Percentiles rank a stretch among this genome's conserved stretches.
Evolutionary conservation across 2,888 invertebrate species (phyloP).

Genomic region (Physocephala rufipes): DNA sequence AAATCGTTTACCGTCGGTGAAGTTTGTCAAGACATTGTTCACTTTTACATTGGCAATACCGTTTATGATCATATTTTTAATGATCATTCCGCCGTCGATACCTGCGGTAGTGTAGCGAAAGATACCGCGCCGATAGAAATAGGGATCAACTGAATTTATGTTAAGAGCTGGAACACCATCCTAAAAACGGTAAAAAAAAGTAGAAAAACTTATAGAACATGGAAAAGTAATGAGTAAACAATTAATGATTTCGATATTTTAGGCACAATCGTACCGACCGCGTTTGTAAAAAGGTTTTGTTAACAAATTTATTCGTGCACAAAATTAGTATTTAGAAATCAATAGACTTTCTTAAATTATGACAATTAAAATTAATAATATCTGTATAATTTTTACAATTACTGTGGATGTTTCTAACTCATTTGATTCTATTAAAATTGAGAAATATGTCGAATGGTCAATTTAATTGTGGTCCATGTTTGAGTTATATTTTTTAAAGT

Average conservation of each 20-base stretch:
- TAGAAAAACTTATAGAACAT: not conserved
- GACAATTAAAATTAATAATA: not conserved
- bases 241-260: too few relatives aligned
- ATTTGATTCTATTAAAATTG: not conserved
- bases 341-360: not conserved
- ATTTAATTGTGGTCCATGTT: not conserved
- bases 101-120: conserved; percentile 62
- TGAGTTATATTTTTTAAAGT: not conserved
- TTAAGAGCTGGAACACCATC: conserved; percentile 54
- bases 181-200: conserved; percentile 37
- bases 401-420: too few relatives aligned
- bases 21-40: conserved; percentile 68
- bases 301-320: not conserved
- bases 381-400: not conserved
- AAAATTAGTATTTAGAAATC: not conserved
- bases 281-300: not conserved
- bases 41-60: conserved; percentile 70
- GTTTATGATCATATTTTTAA: conserved; percentile 66
- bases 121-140: conserved; percentile 60
- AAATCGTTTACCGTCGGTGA: conserved; percentile 71
- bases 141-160: conserved; percentile 58
- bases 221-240: not conserved
- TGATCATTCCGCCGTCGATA: conserved; percentile 59
- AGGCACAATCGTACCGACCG: too few relatives aligned
- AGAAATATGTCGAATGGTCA: not conserved